Conservation (phyloP, 2,797 vertebrate species). For the Calcarius lapponicus region DNA sequence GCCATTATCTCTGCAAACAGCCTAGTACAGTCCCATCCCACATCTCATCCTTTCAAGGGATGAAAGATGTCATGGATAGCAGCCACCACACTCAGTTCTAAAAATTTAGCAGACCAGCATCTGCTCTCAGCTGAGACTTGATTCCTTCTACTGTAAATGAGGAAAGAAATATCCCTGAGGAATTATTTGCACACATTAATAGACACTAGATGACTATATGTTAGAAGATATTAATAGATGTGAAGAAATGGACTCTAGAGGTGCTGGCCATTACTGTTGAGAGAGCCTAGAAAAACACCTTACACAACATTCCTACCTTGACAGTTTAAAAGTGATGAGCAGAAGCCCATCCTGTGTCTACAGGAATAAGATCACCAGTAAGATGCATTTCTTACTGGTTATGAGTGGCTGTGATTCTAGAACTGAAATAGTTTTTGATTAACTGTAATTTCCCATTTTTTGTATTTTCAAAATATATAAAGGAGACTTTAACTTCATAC, state of each 20-base stretch:
- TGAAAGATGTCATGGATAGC: neutral
- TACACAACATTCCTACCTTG: neutral
- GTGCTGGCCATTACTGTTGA: neutral
- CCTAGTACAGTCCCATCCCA: neutral
- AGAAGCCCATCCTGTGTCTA: neutral
- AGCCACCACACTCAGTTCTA: neutral
- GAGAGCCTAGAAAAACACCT: neutral
- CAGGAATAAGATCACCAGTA: neutral
- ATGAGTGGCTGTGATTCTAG: neutral
- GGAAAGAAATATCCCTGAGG: neutral
- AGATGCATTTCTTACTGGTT: neutral
- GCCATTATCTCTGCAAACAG: neutral
- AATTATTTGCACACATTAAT: neutral
- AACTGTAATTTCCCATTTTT: neutral
- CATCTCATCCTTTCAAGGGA: neutral
- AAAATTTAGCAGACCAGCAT: neutral
- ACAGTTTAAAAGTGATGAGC: neutral
- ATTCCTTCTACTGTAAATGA: neutral
- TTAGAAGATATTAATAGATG: neutral
- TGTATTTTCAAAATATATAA: neutral
- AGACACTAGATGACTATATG: neutral
- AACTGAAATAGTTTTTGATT: neutral
- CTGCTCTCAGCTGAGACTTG: neutral
- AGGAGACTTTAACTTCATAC: neutral
- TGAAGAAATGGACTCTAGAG: neutral